Evolutionary conservation across 2,113 vertebrate species (phyloP), one percentile per base, ranked within the genome.

Genomic region (Meles meles): DNA sequence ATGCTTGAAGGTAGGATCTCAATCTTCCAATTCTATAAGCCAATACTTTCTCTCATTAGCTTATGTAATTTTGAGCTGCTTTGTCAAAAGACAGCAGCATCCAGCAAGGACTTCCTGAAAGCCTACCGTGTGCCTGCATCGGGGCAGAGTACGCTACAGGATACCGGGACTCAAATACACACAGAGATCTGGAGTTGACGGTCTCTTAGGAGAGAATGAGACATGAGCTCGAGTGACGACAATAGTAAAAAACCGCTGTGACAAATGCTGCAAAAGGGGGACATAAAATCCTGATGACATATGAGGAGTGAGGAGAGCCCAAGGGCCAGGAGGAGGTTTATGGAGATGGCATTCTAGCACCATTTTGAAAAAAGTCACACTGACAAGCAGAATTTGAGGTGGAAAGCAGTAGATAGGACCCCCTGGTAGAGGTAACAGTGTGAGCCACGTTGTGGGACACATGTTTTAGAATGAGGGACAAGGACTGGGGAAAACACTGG

Each of bases 111-210:
- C 47, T 67, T 34, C 29, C 37, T 55, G 37, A 44, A 69, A 17
- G 27, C 14, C 25, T 13, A 1, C 44, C 7, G 1, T 27, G 44
- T 8, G 23, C 20, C 65, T 9, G 31, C 37, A 15, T 11, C 31
- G 7, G 39, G n/a, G 77, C 13, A 39, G 7, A 9, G 25, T 17
- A 44, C 4, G 8, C 29, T 0, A 0, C 0, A 5, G 37, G 27
- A 49, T 18, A 25, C 7, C 2, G 10, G 49, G 27, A 20, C 15
- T 11, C 6, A 29, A 17, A 61, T 37, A 17, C 34, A 59, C 67
- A 84, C 55, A 61, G 0, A 25, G 34, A 27, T 2, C 42, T 21
- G 37, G 37, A 34, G 39, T n/a, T 39, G 39, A 67, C 15, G 29
- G 6, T 39, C 69, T 89, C 86, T 93, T 2, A 84, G 34, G 55